These are phyloP conservation scores for Scaptomyza graminum DNA, from an alignment of 1,140 invertebrate genomes.

Conservation along the genomic window DNA sequence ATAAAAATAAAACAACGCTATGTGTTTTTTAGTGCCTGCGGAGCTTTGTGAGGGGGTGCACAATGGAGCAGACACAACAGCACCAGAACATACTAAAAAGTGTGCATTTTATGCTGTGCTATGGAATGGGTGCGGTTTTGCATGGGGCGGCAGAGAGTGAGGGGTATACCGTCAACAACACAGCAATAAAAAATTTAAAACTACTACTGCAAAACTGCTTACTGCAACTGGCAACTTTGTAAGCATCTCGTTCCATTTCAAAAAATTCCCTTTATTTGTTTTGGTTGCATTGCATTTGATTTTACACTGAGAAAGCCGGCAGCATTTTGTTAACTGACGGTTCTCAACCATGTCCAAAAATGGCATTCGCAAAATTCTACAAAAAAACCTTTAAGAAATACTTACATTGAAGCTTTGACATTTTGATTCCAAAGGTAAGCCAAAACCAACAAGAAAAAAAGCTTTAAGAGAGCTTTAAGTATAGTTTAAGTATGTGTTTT, in stretches of 20 bases:
- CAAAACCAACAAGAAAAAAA: too few relatives aligned
- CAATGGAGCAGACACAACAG: constrained; percentile 9
- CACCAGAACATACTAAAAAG: neutral
- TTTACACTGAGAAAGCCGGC: constrained; percentile 19
- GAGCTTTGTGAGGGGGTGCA: neutral
- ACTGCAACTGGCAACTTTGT: constrained; percentile 40
- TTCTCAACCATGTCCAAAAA: neutral
- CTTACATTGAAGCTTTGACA: too few relatives aligned
- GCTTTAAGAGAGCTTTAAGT: too few relatives aligned
- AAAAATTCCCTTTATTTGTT: neutral
- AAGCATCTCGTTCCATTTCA: constrained; percentile 15
- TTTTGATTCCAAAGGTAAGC: too few relatives aligned
- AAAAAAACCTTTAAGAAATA: too few relatives aligned
- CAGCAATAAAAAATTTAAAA: constrained; percentile 35
- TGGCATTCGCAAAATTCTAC: too few relatives aligned
- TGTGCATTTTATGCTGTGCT: neutral
- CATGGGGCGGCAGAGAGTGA: too few relatives aligned
- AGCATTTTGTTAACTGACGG: constrained; percentile 12
- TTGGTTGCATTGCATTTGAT: constrained; percentile 39
- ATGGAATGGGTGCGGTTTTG: neutral
- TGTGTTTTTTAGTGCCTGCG: constrained; percentile 21
- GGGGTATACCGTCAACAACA: constrained; percentile 21
- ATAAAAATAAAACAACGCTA: constrained; percentile 1
- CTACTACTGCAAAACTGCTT: constrained; percentile 46
- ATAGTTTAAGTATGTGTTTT: too few relatives aligned